phyloP scores from a whole-genome alignment of 1,140 invertebrate genomes.

The Gonatopus flavifemur region DNA sequence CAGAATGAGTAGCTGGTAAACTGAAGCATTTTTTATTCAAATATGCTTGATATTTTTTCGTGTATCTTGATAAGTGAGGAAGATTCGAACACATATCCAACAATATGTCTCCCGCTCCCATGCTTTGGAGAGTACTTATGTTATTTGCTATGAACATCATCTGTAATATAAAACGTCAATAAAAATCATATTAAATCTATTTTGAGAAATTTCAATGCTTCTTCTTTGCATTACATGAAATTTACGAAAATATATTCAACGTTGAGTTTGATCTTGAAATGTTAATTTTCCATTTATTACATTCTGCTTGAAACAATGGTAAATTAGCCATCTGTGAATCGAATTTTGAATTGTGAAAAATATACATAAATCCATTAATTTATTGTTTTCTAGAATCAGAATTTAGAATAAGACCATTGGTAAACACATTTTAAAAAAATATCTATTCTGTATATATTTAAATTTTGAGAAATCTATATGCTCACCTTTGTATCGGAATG shows the following conservation, averaged over 20 bases:
- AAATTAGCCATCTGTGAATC: too few relatives aligned
- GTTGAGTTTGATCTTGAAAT: too few relatives aligned
- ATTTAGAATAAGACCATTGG: too few relatives aligned
- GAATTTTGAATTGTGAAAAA: conserved; percentile 4
- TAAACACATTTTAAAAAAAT: too few relatives aligned
- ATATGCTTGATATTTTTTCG: conserved; percentile 70
- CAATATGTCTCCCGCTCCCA: conserved; percentile 78
- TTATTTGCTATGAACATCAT: conserved; percentile 58
- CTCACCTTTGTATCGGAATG: conserved; percentile 46
- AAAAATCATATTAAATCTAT: background rate
- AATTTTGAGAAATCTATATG: too few relatives aligned
- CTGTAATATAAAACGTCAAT: conserved; percentile 45
- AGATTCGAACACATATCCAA: conserved; percentile 76
- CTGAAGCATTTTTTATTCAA: conserved; percentile 67
- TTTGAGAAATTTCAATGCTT: background rate
- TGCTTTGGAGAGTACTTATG: conserved; percentile 64
- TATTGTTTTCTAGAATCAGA: too few relatives aligned
- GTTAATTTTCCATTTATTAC: conserved; percentile 5
- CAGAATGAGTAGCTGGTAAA: conserved; percentile 70
- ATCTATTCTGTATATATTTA: too few relatives aligned
- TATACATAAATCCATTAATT: conserved; percentile 5
- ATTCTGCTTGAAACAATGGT: too few relatives aligned
- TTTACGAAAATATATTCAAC: too few relatives aligned
- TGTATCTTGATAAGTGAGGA: conserved; percentile 74
- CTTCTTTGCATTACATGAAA: too few relatives aligned